Percentiles rank a stretch among this genome's conserved stretches.
phyloP scores from a whole-genome alignment of 1,140 invertebrate species.

The Trichonephila clavata region DNA sequence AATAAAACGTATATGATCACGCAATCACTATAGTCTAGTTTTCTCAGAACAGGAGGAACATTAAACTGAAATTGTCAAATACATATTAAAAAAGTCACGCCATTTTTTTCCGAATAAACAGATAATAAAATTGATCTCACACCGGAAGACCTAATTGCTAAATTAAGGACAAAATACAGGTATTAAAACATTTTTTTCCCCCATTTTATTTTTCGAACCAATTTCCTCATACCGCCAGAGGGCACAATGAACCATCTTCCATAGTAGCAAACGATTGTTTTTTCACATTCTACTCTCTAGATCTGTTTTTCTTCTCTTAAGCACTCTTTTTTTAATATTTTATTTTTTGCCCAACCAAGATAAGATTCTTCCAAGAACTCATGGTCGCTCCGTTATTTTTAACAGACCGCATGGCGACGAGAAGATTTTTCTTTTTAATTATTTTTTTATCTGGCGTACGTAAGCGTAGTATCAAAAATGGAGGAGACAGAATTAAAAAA shows the following conservation, averaged over 20 bases:
- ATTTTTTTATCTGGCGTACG: constrained; percentile 16
- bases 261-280: background rate
- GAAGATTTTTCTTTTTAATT: background rate
- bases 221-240: background rate
- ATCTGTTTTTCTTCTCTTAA: constrained; percentile 9
- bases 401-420: constrained; percentile 41
- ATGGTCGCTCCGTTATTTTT: constrained; percentile 40
- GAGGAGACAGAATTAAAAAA: background rate
- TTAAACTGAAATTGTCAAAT: background rate
- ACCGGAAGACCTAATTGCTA: background rate
- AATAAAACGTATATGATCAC: background rate
- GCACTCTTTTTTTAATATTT: background rate
- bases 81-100: background rate
- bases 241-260: background rate
- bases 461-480: background rate
- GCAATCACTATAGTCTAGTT: background rate
- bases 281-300: background rate
- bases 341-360: background rate
- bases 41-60: background rate
- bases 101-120: background rate
- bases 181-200: background rate
- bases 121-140: background rate
- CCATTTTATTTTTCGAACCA: background rate
- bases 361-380: constrained; percentile 30
- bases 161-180: background rate